These are phyloP conservation scores for Rallus crepitans DNA, from an alignment of 2,797 vertebrate species.

Conservation along the genomic window DNA sequence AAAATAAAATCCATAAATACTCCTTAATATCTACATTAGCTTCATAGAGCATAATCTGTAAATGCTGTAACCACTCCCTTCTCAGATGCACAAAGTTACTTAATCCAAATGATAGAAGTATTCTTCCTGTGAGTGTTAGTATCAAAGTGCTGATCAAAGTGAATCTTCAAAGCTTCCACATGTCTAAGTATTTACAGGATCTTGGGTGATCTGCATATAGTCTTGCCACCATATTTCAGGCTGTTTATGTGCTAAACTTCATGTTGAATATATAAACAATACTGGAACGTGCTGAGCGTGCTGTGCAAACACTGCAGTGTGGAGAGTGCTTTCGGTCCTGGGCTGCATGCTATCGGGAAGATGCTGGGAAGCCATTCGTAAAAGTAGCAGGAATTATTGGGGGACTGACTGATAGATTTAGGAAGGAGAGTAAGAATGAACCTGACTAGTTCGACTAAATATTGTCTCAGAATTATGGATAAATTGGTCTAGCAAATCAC, in stretches of 20 bases:
- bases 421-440: background rate
- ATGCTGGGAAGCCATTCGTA: background rate
- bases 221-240: background rate
- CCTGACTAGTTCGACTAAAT: background rate
- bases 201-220: background rate
- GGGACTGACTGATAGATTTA: background rate
- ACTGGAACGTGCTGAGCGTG: background rate
- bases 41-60: slow-evolving; percentile 12
- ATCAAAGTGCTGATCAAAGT: slow-evolving; percentile 25
- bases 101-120: background rate
- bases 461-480: background rate
- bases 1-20: slow-evolving; percentile 63
- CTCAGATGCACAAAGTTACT: background rate
- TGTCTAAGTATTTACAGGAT: slow-evolving; percentile 10
- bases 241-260: slow-evolving; percentile 6
- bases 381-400: background rate
- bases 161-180: background rate
- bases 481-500: background rate
- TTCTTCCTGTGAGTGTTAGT: background rate
- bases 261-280: background rate
- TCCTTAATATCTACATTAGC: slow-evolving; percentile 33
- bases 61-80: background rate
- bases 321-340: background rate
- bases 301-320: background rate
- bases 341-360: background rate